Base-by-base conservation (phyloP, 2,113 vertebrate genomes). In the Semicossyphus pulcher region DNA sequence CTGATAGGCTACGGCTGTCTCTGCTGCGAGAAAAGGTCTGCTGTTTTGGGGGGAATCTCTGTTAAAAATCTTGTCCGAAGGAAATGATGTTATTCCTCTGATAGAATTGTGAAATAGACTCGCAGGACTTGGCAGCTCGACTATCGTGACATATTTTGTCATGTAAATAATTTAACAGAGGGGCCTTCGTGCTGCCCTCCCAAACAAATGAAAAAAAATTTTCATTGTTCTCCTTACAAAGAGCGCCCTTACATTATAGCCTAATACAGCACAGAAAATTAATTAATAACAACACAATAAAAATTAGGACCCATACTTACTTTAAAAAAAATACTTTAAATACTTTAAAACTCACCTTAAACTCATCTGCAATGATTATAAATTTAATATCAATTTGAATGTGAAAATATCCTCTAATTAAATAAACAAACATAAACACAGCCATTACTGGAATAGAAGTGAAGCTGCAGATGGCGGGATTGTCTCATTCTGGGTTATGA, bases 91-190 rank as follows among this genome's bases (percentile, higher is more conserved):
- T 81, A 87, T 88, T 80, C 78, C 71, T 80, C 74, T 69, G 77
- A 72, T 74, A 51, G 52, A 73, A 39, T 60, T 20, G 20, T 14
- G 42, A 85, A 83, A 88, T 88, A 83, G 51, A 80, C 72, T 62
- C 72, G 64, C 68, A 75, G 32, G 76, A 81, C 70, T 80, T 87
- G 77, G 84, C 84, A 78, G 81, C 68, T 65, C 73, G 73, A 80
- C 82, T 86, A 81, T n/a, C n/a, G n/a, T n/a, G n/a, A n/a, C n/a
- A n/a, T n/a, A n/a, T 88, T 82, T 88, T 84, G 72, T 88, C 78
- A 79, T 85, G 81, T 84, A 77, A 88, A 89, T 88, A 70, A 85
- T 84, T 83, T 37, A 78, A 47, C 60, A 67, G 53, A 70, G 47
- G 71, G 45, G 49, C 41, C 54, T 61, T 66, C 49, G 23, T 47